These are phyloP conservation scores for Chesias legatella DNA, from an alignment of 2,888 invertebrate species.

Conservation along the genomic window DNA sequence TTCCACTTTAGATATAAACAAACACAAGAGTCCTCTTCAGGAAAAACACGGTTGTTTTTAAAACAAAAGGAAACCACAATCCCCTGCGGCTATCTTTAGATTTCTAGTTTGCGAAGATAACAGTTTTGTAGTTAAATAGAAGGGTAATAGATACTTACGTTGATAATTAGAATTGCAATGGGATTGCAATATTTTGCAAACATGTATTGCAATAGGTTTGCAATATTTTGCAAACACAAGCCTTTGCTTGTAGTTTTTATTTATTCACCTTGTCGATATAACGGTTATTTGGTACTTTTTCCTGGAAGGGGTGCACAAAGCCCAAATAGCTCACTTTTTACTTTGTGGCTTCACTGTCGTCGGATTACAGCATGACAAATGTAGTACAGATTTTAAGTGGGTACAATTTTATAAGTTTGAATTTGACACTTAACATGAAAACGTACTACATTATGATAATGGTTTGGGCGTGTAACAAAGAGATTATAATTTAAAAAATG, in stretches of 20 bases:
- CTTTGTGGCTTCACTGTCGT: too few relatives aligned
- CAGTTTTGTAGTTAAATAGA: conserved; percentile 6
- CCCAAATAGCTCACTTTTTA: too few relatives aligned
- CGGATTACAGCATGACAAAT: too few relatives aligned
- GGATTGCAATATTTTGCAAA: neutral
- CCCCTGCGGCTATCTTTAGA: conserved; percentile 30
- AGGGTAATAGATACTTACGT: neutral
- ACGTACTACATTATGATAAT: too few relatives aligned
- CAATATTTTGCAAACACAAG: neutral
- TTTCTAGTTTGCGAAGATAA: conserved; percentile 27
- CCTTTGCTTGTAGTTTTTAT: neutral
- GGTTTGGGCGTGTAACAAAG: too few relatives aligned
- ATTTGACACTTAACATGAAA: too few relatives aligned
- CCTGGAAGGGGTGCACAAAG: too few relatives aligned
- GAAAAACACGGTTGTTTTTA: conserved; percentile 27
- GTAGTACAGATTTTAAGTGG: too few relatives aligned
- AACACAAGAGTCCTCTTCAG: conserved; percentile 16
- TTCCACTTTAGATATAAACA: conserved; percentile 5
- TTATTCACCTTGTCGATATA: too few relatives aligned
- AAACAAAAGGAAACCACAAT: conserved; percentile 23
- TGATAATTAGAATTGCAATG: conserved; percentile 5
- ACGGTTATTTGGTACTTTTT: too few relatives aligned
- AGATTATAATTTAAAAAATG: too few relatives aligned
- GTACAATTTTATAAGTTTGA: too few relatives aligned
- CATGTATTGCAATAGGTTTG: neutral